phyloP scores from a whole-genome alignment of 2,888 invertebrate species.

The Euzophera pinguis region DNA sequence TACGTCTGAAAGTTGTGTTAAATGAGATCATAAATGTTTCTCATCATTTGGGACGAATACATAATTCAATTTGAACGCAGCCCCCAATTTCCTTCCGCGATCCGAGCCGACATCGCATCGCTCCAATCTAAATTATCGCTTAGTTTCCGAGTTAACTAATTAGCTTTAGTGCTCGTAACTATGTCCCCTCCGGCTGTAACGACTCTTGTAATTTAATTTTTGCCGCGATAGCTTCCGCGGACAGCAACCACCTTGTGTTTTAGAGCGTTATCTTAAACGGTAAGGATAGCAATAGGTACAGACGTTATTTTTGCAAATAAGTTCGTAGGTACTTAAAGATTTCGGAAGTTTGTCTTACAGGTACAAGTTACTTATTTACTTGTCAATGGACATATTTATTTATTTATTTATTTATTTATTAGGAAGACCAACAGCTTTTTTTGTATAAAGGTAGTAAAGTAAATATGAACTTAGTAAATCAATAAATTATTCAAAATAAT shows the following conservation, averaged over 20 bases:
- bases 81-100: conserved; percentile 33
- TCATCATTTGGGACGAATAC: conserved; percentile 13
- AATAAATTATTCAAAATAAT: no score
- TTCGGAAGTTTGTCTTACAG: no score
- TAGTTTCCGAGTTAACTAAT: conserved; percentile 63
- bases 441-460: no score
- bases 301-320: no score
- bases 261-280: conserved; percentile 27
- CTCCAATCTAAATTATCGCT: conserved; percentile 57
- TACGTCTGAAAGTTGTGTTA: neutral
- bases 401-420: no score
- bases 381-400: no score
- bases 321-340: no score
- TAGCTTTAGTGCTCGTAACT: conserved; percentile 57
- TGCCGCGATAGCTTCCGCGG: conserved; percentile 40
- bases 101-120: conserved; percentile 33
- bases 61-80: conserved; percentile 23
- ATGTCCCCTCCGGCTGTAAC: conserved; percentile 38
- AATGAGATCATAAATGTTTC: conserved; percentile 8
- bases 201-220: conserved; percentile 59
- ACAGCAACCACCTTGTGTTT: conserved; percentile 32
- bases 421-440: no score
- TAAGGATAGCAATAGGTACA: no score
- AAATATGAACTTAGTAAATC: no score
- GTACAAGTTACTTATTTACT: no score